phyloP scores from a whole-genome alignment of 2,888 invertebrate species.

The Eupsilia transversa region DNA sequence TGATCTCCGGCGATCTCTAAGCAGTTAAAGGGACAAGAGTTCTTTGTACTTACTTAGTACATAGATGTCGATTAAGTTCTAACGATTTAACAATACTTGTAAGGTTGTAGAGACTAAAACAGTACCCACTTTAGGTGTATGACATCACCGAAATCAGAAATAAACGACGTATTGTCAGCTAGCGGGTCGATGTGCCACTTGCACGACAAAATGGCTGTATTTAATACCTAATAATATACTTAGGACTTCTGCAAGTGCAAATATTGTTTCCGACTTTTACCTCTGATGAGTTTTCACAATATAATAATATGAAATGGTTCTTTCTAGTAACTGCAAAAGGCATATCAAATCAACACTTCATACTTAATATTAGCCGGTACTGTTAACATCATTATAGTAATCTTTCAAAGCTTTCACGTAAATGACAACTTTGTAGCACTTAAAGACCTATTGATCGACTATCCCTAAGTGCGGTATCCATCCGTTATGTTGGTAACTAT shows the following conservation, averaged over 20 bases:
- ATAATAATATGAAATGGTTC: neutral
- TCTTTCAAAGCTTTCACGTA: slow-evolving; percentile 45
- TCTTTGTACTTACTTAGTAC: slow-evolving; percentile 24
- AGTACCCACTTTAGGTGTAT: slow-evolving; percentile 17
- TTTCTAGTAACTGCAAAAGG: neutral
- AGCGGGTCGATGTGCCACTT: slow-evolving; percentile 18
- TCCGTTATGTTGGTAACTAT: slow-evolving; percentile 4
- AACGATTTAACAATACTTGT: slow-evolving; percentile 20
- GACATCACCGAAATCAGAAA: slow-evolving; percentile 52
- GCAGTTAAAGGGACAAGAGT: slow-evolving; percentile 29
- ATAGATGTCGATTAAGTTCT: slow-evolving; percentile 21
- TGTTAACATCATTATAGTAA: slow-evolving; percentile 35
- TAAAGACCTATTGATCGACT: slow-evolving; percentile 36
- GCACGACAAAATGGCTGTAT: slow-evolving; percentile 13
- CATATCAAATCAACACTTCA: slow-evolving; percentile 15
- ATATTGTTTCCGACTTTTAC: neutral
- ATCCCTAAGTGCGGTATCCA: slow-evolving; percentile 6
- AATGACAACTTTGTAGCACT: slow-evolving; percentile 30
- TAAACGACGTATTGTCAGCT: slow-evolving; percentile 32
- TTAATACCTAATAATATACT: slow-evolving; percentile 18
- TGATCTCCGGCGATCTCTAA: slow-evolving; percentile 31
- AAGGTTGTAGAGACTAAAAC: slow-evolving; percentile 16
- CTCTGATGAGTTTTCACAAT: neutral
- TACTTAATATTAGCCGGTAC: neutral
- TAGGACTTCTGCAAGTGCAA: slow-evolving; percentile 7